Evolutionary conservation across 2,113 vertebrate genomes (phyloP), one percentile per base, ranked within the genome.

Genomic region (Dicentrarchus labrax): DNA sequence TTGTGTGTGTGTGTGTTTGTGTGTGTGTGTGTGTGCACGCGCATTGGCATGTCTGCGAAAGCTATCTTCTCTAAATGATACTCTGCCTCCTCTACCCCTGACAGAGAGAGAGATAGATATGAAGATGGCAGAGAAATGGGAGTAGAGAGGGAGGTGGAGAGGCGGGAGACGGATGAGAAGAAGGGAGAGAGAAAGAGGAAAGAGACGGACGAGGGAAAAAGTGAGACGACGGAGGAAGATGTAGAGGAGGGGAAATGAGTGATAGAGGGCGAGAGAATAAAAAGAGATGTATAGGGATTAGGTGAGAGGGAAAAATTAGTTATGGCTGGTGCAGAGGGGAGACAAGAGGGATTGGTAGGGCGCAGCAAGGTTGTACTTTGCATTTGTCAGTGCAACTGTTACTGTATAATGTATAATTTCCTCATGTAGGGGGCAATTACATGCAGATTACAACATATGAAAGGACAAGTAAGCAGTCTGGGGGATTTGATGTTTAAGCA

Each of bases 51-150:
- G 82, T 83, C 72, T 78, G 80, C 39, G 15, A 74, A 88, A 90
- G 87, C 90, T 71, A 90, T 91, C 90, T 90, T 60, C 88, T 84
- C 85, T 83, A 87, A 93, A 93, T 88, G 90, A 92, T 89, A 68
- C 86, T 59, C 85, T 90, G 88, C 84, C 91, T 88, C 87, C 77
- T 81, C 80, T 62, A 76, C 83, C 91, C 81, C 92, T 92, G 86
- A 90, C 86, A 84, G 86, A 80, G 89, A 82, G 80, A 61, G 89
- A 89, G 89, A 94, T 89, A 83, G 83, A 93, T 91, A 86, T 72
- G 86, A 86, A 82, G 87, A 83, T 57, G 50, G 76, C 53, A 68
- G 81, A 89, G 88, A 83, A 86, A 91, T 87, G 91, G 90, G 87
- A 88, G 86, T 9, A 38, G 77, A 75, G 88, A 85, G 86, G 76